Base-by-base conservation (phyloP, 2,113 vertebrate genomes). In the Lampris incognitus region DNA sequence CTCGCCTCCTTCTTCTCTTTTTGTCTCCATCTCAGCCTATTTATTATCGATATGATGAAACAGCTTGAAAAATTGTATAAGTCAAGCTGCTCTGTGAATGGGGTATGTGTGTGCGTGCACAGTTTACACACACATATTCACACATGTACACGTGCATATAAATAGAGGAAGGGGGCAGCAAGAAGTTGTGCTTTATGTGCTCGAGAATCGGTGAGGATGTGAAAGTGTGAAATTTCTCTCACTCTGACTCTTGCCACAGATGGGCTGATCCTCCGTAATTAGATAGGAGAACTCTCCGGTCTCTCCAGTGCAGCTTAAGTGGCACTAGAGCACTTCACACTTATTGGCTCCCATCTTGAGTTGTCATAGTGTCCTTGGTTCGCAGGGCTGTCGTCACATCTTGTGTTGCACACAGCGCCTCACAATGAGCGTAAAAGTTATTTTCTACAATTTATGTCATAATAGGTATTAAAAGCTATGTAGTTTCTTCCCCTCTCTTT, bases 171-270 rank as follows among this genome's bases (percentile, higher is more conserved):
- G 82, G 60, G 60, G 70, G 66, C 56, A 71, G 44, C 6, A 56
- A 83, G 82, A 78, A 74, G 64, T 82, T 77, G 10, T 51, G 62
- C 49, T 52, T 71, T 74, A 72, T 79, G 73, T 58, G 66, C 56
- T 71, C 11, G 42, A 71, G 63, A 61, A 80, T 78, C 62, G 40
- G 67, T 65, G 80, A 89, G 91, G 90, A 93, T 91, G 91, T 92
- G 90, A 92, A 93, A 92, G 78, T 85, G 74, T 74, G 69, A 76
- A 6, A 73, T 83, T 72, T 5, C 69, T 64, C 56, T 72, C 83
- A 60, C 71, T 36, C 38, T 90, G 86, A 87, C 82, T 90, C 54
- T 89, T 91, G 84, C 81, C 88, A 86, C 90, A 91, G 88, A 92
- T 89, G 84, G 78, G 77, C 78, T 88, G 85, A 90, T 87, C 92